Evolutionary conservation across 2,888 invertebrate species (phyloP).

Genomic region (Cenopis cana): DNA sequence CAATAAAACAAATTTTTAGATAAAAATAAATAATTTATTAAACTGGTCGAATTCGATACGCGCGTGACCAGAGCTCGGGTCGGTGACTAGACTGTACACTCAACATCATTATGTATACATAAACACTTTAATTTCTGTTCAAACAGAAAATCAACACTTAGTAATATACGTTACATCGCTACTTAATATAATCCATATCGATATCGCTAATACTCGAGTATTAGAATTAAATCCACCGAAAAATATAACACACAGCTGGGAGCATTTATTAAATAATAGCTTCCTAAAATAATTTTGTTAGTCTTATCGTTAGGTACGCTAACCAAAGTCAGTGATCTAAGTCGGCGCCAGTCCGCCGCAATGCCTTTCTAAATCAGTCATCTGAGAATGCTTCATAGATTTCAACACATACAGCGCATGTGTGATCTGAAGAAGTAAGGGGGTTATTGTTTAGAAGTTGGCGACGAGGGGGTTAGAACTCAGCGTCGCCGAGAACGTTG

Average conservation of each 20-base stretch:
- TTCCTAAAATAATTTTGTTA: conserved; percentile 78
- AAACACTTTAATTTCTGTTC: conserved; percentile 79
- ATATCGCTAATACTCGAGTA: conserved; percentile 84
- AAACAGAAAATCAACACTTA: conserved; percentile 84
- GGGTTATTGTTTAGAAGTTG: conserved; percentile 12
- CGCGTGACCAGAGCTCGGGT: conserved; percentile 79
- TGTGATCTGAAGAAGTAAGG: conserved; percentile 18
- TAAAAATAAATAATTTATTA: conserved; percentile 84
- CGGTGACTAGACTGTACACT: conserved; percentile 85
- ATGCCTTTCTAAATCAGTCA: conserved; percentile 58
- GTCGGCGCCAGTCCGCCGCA: conserved; percentile 61
- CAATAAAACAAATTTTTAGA: conserved; percentile 66
- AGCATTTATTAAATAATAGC: conserved; percentile 65
- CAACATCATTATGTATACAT: conserved; percentile 77
- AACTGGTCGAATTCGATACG: conserved; percentile 74
- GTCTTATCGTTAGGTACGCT: conserved; percentile 73
- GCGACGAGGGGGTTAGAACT: conserved; percentile 72
- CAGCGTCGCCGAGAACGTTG: conserved; percentile 93
- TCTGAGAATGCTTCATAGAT: conserved; percentile 32
- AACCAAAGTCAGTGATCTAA: conserved; percentile 62
- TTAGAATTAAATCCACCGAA: conserved; percentile 83
- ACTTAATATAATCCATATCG: conserved; percentile 81
- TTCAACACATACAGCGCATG: conserved; percentile 15
- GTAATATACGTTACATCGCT: conserved; percentile 78
- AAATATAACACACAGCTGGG: conserved; percentile 79